Conservation (phyloP, 2,113 vertebrate genomes). For the Peromyscus leucopus region DNA sequence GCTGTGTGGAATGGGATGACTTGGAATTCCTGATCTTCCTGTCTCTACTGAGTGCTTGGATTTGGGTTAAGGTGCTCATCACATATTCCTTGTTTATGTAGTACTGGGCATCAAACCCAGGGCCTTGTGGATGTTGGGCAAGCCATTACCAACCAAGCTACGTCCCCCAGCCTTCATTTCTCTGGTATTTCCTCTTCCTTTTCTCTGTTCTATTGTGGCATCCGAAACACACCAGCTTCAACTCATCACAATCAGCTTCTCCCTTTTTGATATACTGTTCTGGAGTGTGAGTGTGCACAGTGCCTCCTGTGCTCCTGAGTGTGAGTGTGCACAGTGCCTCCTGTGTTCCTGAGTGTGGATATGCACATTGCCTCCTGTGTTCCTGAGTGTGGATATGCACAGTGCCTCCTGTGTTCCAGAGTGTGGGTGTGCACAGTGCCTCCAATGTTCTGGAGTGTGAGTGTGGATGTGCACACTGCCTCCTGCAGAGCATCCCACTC, state of each 20-base stretch:
- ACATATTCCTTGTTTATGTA: background rate
- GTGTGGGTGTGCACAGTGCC: too few relatives aligned
- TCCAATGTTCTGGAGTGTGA: background rate
- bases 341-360: background rate
- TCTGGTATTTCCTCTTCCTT: background rate
- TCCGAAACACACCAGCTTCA: background rate
- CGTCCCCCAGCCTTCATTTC: background rate
- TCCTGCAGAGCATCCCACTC: background rate
- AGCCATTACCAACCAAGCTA: background rate
- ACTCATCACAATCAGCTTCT: background rate
- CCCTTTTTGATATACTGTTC: background rate
- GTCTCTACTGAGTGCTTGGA: background rate
- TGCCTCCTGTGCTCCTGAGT: background rate
- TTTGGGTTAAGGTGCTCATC: background rate
- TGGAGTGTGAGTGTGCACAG: too few relatives aligned
- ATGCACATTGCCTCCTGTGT: background rate
- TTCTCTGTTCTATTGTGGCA: background rate
- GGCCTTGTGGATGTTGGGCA: background rate
- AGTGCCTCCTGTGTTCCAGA: too few relatives aligned
- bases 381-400: too few relatives aligned
- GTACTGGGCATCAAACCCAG: background rate
- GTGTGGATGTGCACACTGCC: background rate
- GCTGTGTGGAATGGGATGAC: background rate
- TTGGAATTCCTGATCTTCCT: background rate
- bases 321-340: too few relatives aligned